Evolutionary conservation across 2,797 vertebrate genomes (phyloP).

Genomic region (Periophthalmus magnuspinnatus): DNA sequence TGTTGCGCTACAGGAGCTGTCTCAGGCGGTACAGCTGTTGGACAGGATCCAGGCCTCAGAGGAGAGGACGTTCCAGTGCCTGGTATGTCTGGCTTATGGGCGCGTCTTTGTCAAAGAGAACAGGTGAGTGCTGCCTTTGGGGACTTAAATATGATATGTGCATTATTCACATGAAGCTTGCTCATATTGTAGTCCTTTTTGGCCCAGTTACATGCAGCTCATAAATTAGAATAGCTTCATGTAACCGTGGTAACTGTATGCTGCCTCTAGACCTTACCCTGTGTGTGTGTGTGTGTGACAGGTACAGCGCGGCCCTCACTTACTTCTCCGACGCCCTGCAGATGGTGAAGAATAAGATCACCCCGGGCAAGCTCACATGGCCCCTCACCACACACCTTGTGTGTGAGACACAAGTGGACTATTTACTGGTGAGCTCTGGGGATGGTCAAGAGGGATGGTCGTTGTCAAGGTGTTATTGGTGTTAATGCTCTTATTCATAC

Average conservation of each 20-base stretch:
- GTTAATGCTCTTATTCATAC: no score
- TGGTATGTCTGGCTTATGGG: conserved; percentile 87
- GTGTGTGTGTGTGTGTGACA: conserved; percentile 42
- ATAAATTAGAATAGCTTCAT: no score
- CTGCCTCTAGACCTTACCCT: no score
- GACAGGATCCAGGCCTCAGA: conserved; percentile 80
- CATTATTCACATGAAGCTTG: no score
- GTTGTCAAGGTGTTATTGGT: no score
- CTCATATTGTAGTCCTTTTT: no score
- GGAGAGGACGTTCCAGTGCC: conserved; percentile 81
- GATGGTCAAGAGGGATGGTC: no score
- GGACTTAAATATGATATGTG: no score
- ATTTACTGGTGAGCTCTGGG: conserved; percentile 67
- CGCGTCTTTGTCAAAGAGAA: conserved; percentile 88
- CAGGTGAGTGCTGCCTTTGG: conserved; percentile 64
- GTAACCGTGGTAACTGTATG: no score
- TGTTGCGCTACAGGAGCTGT: conserved; percentile 77
- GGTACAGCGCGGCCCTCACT: conserved; percentile 83
- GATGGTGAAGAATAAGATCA: conserved; percentile 82
- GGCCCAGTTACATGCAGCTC: no score
- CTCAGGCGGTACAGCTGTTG: conserved; percentile 82
- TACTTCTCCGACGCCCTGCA: conserved; percentile 84
- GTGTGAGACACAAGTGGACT: conserved; percentile 79
- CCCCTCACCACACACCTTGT: conserved; percentile 85
- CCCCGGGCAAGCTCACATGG: conserved; percentile 90